Evolutionary conservation across 2,113 vertebrate species (phyloP).

Genomic region (Callocephalon fimbriatum): DNA sequence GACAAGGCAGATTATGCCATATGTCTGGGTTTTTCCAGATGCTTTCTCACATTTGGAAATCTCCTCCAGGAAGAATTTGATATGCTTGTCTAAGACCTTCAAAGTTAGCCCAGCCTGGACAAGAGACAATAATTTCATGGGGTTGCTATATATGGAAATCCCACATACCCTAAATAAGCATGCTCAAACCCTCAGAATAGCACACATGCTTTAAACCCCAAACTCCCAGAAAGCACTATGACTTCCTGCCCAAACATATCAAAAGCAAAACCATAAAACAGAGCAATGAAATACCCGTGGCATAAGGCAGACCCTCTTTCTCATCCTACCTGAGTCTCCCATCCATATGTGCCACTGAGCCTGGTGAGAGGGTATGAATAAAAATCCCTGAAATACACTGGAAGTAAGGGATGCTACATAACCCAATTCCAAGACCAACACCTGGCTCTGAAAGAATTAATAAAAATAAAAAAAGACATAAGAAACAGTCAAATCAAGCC

Average conservation of each 20-base stretch:
- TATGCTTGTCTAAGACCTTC: not conserved
- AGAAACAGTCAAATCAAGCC: not conserved
- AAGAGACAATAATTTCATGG: not conserved
- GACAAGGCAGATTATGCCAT: not conserved
- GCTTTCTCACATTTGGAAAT: not conserved
- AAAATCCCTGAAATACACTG: constrained; percentile 88
- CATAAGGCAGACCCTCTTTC: not conserved
- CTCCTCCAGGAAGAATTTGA: not conserved
- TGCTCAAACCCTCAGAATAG: not conserved
- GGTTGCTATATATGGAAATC: not conserved
- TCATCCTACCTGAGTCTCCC: constrained; percentile 83
- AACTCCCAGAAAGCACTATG: not conserved
- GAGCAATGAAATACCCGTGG: not conserved
- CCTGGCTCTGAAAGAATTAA: constrained; percentile 83
- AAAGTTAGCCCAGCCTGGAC: not conserved
- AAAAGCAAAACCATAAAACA: not conserved
- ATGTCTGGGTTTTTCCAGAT: not conserved
- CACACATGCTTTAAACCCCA: not conserved
- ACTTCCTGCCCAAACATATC: not conserved
- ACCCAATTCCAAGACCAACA: constrained; percentile 91
- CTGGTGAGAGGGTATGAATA: constrained; percentile 91
- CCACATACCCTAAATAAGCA: not conserved
- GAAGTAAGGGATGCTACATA: constrained; percentile 88
- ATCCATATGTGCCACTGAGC: constrained; percentile 93
- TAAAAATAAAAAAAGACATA: not conserved